Evolutionary conservation across 1,140 invertebrate genomes (phyloP).

Genomic region (Eriocheir sinensis): DNA sequence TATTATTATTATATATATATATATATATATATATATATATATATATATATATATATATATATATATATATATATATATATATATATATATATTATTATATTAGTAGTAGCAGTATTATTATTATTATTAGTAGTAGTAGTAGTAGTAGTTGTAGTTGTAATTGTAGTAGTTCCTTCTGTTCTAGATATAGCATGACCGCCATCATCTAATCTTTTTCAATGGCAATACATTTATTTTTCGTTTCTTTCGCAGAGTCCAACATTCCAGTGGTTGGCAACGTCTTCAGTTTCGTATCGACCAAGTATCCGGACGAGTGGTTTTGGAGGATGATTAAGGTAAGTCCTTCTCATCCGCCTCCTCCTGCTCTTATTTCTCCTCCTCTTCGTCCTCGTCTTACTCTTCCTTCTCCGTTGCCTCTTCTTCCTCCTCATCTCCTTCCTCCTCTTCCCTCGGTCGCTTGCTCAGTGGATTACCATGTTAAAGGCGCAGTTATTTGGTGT

Average conservation of each 20-base stretch:
- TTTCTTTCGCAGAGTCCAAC: conserved; percentile 83
- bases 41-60: conserved; percentile 42
- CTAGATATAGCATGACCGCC: no score
- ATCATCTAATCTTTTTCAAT: no score
- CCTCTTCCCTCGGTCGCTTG: no score
- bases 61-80: conserved; percentile 61
- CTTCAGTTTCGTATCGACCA: conserved; percentile 84
- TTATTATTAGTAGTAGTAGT: no score
- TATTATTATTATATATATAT: not conserved
- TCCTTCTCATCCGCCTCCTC: not conserved
- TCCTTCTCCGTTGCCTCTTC: not conserved
- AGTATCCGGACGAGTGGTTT: conserved; percentile 83
- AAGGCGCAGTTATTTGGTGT: no score
- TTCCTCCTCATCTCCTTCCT: no score
- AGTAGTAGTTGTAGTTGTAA: no score
- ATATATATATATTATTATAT: conserved; percentile 64
- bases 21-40: conserved; percentile 37
- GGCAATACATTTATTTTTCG: no score
- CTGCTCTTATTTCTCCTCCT: conserved; percentile 7
- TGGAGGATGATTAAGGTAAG: conserved; percentile 84
- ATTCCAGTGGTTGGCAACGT: conserved; percentile 85
- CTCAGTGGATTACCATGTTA: no score
- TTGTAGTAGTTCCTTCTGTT: no score
- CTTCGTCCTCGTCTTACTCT: not conserved
- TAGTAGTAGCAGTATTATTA: no score